Conservation (phyloP, 2,888 invertebrate species). For the Masnerella sp. region DNA sequence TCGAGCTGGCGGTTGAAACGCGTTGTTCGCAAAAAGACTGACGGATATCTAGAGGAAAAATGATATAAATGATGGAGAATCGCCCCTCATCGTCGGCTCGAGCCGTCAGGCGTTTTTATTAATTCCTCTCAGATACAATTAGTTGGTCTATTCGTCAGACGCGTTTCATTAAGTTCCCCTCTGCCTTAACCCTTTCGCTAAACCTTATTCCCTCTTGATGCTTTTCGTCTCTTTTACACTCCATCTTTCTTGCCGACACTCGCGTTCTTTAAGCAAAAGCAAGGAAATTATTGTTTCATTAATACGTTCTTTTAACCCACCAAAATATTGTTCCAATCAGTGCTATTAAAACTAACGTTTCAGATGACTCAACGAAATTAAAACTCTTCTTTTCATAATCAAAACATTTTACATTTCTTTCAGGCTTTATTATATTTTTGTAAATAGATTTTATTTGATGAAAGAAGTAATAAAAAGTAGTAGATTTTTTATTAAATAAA, state of each 20-base stretch:
- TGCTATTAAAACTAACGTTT: conserved; percentile 4
- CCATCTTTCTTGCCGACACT: conserved; percentile 57
- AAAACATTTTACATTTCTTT: background rate
- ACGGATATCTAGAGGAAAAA: conserved; percentile 67
- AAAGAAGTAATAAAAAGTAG: too few species aligned
- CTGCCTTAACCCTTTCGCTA: conserved; percentile 64
- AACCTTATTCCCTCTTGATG: conserved; percentile 58
- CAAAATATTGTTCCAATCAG: conserved; percentile 49
- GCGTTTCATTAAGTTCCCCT: conserved; percentile 75
- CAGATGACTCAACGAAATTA: background rate
- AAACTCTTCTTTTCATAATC: background rate
- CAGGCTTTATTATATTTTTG: too few species aligned
- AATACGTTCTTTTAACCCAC: conserved; percentile 27
- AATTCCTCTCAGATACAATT: conserved; percentile 77
- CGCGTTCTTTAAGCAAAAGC: conserved; percentile 43
- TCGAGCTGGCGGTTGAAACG: conserved; percentile 60
- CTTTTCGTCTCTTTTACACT: conserved; percentile 63
- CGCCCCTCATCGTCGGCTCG: conserved; percentile 63
- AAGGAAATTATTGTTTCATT: conserved; percentile 52
- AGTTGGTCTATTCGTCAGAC: conserved; percentile 77
- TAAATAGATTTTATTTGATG: too few species aligned
- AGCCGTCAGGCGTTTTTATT: conserved; percentile 75
- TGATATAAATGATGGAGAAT: conserved; percentile 73
- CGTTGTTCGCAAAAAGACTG: conserved; percentile 59
- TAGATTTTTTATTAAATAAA: too few species aligned